Percentiles rank a stretch among this genome's conserved stretches.
phyloP scores from a whole-genome alignment of 2,888 invertebrate species.

The Ganaspis brasiliensis region DNA sequence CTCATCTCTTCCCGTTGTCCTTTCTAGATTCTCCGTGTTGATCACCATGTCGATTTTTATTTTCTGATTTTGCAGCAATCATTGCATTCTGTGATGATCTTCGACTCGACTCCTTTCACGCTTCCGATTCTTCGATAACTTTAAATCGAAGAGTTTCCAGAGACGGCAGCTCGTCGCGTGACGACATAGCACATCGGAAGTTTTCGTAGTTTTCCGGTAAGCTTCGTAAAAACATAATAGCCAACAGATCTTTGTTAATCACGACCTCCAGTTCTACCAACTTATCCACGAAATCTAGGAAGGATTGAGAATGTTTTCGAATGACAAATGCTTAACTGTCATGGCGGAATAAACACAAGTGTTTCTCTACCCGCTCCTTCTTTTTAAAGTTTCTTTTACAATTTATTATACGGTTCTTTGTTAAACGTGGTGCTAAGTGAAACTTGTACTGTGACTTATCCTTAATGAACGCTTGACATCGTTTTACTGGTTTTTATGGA shows the following conservation, averaged over 20 bases:
- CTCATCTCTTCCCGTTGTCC: background rate
- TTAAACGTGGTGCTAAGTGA: too few relatives aligned
- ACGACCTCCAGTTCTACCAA: slow-evolving; percentile 50
- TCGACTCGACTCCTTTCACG: background rate
- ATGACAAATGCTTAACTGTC: too few relatives aligned
- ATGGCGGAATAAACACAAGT: too few relatives aligned
- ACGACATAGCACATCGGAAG: slow-evolving; percentile 38
- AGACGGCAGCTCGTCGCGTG: slow-evolving; percentile 34
- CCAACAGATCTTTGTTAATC: slow-evolving; percentile 46
- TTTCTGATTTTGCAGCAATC: slow-evolving; percentile 28
- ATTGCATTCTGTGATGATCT: slow-evolving; percentile 25
- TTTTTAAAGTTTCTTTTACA: too few relatives aligned
- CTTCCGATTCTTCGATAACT: background rate
- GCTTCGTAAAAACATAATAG: too few relatives aligned
- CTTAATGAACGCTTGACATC: too few relatives aligned
- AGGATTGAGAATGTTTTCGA: slow-evolving; percentile 41
- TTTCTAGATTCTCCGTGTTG: background rate
- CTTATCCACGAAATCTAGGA: slow-evolving; percentile 47
- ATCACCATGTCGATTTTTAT: background rate
- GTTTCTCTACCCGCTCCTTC: too few relatives aligned
- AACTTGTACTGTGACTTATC: too few relatives aligned
- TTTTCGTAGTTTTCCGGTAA: too few relatives aligned
- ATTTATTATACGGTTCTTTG: too few relatives aligned
- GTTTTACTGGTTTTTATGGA: too few relatives aligned
- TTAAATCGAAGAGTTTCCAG: background rate